These are phyloP conservation scores for Cenopis cana DNA, from an alignment of 2,888 invertebrate genomes.

Conservation along the genomic window DNA sequence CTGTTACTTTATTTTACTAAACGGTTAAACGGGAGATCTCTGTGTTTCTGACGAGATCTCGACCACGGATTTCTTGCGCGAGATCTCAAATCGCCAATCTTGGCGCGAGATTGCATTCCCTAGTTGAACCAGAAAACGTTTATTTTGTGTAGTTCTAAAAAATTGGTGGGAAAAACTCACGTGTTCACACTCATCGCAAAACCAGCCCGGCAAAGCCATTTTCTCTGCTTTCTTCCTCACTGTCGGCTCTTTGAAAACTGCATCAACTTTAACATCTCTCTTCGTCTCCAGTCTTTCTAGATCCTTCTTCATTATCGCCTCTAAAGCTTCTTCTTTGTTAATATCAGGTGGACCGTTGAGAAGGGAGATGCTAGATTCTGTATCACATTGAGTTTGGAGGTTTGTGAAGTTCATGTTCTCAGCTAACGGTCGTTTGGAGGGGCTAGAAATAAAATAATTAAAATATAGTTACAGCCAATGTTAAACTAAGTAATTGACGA, in stretches of 20 bases:
- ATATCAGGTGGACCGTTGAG: slow-evolving; percentile 49
- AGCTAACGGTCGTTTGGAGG: slow-evolving; percentile 63
- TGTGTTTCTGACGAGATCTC: no score
- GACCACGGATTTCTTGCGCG: no score
- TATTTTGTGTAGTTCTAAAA: no score
- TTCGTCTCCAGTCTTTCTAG: slow-evolving; percentile 46
- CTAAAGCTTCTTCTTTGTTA: not conserved
- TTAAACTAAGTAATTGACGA: no score
- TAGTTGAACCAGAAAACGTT: no score
- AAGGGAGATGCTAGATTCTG: slow-evolving; percentile 63
- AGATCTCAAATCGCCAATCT: no score
- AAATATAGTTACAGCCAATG: no score
- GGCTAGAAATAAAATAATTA: slow-evolving; percentile 53
- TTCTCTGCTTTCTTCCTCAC: slow-evolving; percentile 74
- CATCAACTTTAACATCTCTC: slow-evolving; percentile 52
- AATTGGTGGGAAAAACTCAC: slow-evolving; percentile 53
- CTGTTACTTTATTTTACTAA: no score
- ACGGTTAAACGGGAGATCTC: no score
- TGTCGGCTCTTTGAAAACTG: slow-evolving; percentile 66
- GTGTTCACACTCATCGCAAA: slow-evolving; percentile 73
- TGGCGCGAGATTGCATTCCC: no score
- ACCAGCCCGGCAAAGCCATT: slow-evolving; percentile 73
- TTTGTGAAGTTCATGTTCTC: slow-evolving; percentile 71
- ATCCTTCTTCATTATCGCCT: slow-evolving; percentile 9
- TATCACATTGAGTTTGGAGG: slow-evolving; percentile 53